Evolutionary conservation across 1,140 invertebrate species (phyloP).

Genomic region (Lepidurus arcticus): DNA sequence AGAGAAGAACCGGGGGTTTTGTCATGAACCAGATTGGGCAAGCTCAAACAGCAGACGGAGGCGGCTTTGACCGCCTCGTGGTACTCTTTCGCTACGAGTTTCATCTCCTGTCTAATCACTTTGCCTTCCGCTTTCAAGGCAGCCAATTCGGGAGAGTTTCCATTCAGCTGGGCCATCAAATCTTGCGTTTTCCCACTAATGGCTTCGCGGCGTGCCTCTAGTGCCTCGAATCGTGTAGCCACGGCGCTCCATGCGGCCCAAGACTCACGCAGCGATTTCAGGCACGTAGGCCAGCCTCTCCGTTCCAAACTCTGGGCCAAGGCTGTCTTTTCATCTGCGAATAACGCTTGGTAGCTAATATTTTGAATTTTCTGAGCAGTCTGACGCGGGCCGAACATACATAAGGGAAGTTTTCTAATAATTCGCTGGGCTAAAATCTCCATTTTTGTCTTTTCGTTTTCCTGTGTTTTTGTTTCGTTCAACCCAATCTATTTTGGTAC

Average conservation of each 20-base stretch:
- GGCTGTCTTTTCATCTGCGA: slow-evolving; percentile 34
- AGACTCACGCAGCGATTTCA: slow-evolving; percentile 46
- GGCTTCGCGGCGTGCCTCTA: slow-evolving; percentile 44
- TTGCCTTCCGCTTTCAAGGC: slow-evolving; percentile 50
- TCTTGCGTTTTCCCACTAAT: slow-evolving; percentile 27
- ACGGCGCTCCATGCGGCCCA: slow-evolving; percentile 52
- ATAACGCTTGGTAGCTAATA: background rate
- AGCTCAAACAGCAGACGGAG: slow-evolving; percentile 50
- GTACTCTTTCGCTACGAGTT: slow-evolving; percentile 43
- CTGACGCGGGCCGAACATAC: background rate
- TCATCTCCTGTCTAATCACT: slow-evolving; percentile 55
- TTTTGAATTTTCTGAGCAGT: background rate
- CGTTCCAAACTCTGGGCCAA: slow-evolving; percentile 47
- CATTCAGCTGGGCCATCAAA: slow-evolving; percentile 28
- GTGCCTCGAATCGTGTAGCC: slow-evolving; percentile 37
- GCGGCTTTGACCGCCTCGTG: slow-evolving; percentile 56
- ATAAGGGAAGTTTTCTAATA: too few species aligned
- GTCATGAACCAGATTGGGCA: slow-evolving; percentile 61
- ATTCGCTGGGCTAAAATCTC: too few species aligned
- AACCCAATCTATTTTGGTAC: background rate
- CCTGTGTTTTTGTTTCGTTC: background rate
- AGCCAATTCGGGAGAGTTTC: slow-evolving; percentile 42
- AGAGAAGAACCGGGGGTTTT: slow-evolving; percentile 50
- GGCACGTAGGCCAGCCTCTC: slow-evolving; percentile 47
- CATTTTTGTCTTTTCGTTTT: background rate